Percentiles rank a stretch among this genome's conserved stretches.
phyloP scores from a whole-genome alignment of 2,888 invertebrate genomes.

The Suillia variegata region DNA sequence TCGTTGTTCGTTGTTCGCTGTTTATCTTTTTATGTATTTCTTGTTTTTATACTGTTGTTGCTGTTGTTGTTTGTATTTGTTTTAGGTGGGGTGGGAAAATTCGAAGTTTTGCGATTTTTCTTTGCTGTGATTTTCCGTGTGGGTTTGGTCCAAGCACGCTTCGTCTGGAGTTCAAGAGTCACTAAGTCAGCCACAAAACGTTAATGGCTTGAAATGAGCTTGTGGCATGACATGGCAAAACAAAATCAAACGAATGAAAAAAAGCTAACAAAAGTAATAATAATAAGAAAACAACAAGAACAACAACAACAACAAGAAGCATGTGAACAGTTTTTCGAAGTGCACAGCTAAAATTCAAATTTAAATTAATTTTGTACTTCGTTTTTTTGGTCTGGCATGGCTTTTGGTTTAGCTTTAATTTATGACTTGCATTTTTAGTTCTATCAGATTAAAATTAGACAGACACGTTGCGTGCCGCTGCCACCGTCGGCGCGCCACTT shows the following conservation, averaged over 20 bases:
- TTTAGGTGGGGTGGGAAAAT: constrained; percentile 9
- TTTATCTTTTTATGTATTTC: too few relatives aligned
- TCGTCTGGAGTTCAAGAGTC: not conserved
- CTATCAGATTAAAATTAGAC: too few relatives aligned
- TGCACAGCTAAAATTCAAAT: too few relatives aligned
- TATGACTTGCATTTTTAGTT: too few relatives aligned
- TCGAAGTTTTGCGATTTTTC: not conserved
- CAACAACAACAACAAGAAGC: too few relatives aligned
- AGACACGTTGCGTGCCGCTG: too few relatives aligned
- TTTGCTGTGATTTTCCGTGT: not conserved
- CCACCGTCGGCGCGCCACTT: too few relatives aligned
- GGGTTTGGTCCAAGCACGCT: constrained; percentile 1
- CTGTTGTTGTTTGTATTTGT: not conserved
- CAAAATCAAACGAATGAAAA: not conserved
- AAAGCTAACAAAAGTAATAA: not conserved
- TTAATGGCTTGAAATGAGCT: not conserved
- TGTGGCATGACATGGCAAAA: not conserved
- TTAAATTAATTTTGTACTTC: too few relatives aligned
- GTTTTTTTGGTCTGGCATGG: too few relatives aligned
- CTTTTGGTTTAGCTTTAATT: too few relatives aligned
- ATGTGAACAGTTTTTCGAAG: not conserved
- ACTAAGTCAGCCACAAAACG: not conserved
- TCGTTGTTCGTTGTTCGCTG: too few relatives aligned
- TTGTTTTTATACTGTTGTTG: not conserved
- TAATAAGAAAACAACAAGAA: too few relatives aligned